A percentile compares a stretch with the other conserved stretches of the same genome.
Conservation (phyloP, 1,140 invertebrate species). For the Parapsyche elsis region DNA sequence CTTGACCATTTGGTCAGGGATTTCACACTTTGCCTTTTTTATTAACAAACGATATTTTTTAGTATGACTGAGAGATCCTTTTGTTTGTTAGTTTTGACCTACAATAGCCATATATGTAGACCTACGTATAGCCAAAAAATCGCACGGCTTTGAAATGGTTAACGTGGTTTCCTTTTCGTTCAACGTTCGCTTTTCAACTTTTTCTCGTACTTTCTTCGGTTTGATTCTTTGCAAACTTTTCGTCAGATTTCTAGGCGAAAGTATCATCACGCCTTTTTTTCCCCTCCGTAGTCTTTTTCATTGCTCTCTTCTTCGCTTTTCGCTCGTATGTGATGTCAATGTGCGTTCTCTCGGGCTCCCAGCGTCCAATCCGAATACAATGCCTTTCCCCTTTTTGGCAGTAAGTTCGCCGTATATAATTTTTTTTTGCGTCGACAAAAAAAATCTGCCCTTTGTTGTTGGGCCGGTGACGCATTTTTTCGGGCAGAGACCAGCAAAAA, state of each 20-base stretch:
- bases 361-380: slow-evolving; percentile 37
- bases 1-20: too few species aligned
- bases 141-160: neutral
- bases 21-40: too few species aligned
- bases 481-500: slow-evolving; percentile 25
- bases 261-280: neutral
- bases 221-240: too few species aligned
- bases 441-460: slow-evolving; percentile 40
- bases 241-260: too few species aligned
- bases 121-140: too few species aligned
- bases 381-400: slow-evolving; percentile 36
- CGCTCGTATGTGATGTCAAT: slow-evolving; percentile 32
- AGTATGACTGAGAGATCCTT: too few species aligned
- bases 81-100: too few species aligned
- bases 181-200: neutral
- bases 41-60: too few species aligned
- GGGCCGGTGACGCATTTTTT: slow-evolving; percentile 39
- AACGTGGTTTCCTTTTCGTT: neutral
- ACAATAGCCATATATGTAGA: too few species aligned
- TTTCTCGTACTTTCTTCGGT: too few species aligned
- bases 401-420: neutral
- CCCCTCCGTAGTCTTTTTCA: neutral
- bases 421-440: slow-evolving; percentile 18
- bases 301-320: neutral
- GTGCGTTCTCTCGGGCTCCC: neutral